A percentile compares a stretch with the other conserved stretches of the same genome.
Evolutionary conservation across 2,113 vertebrate genomes (phyloP).

Genomic region (Tragelaphus buxtoni): DNA sequence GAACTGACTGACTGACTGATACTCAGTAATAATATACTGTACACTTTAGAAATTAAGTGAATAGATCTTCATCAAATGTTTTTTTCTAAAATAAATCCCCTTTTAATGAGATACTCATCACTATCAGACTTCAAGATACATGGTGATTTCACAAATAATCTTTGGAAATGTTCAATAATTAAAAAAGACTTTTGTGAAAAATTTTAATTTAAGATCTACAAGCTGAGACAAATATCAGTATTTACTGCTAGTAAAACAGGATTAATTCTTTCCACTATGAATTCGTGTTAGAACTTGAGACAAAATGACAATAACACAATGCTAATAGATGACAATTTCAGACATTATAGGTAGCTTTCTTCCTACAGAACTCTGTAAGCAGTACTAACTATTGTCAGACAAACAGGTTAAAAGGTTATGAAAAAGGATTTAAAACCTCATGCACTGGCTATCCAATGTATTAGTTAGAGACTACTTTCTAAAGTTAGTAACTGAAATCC

Average conservation of each 20-base stretch:
- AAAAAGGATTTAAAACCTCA: not conserved
- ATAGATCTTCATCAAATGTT: not conserved
- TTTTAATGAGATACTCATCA: not conserved
- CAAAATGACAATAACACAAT: not conserved
- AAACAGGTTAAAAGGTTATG: not conserved
- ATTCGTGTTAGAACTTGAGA: not conserved
- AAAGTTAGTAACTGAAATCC: not conserved
- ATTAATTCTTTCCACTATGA: not conserved
- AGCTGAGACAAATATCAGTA: not conserved
- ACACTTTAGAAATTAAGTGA: not conserved
- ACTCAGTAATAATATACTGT: not conserved
- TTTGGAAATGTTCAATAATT: not conserved
- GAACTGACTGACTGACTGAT: no score
- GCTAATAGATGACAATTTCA: not conserved
- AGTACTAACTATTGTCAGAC: not conserved
- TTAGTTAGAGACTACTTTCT: not conserved
- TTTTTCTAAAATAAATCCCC: not conserved
- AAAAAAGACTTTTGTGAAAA: not conserved
- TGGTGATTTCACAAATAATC: not conserved
- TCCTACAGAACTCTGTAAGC: rapidly evolving
- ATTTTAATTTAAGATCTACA: not conserved
- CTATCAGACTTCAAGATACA: not conserved
- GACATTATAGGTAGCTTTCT: not conserved
- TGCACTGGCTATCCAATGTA: not conserved
- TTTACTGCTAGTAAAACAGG: not conserved